Evolutionary conservation across 2,113 vertebrate species (phyloP).

Genomic region (Machaerirhynchus nigripectus): DNA sequence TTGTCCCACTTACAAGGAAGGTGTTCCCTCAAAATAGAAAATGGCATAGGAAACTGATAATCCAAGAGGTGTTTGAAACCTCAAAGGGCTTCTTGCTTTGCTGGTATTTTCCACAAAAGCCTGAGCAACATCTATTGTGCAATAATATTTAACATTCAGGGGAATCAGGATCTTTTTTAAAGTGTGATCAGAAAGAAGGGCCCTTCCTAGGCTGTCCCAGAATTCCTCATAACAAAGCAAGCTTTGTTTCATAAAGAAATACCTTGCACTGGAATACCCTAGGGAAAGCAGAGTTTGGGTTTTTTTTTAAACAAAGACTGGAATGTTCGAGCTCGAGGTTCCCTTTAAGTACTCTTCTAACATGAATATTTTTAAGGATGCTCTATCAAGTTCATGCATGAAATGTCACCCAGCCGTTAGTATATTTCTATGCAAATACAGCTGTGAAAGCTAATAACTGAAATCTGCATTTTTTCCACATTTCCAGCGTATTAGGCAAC

Average conservation of each 20-base stretch:
- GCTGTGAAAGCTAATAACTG: conserved; percentile 49
- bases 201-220: background rate
- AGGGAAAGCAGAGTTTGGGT: background rate
- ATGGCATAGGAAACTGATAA: background rate
- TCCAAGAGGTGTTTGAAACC: background rate
- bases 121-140: background rate
- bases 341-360: conserved; percentile 34
- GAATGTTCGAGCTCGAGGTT: background rate
- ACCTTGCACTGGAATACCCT: background rate
- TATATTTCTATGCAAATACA: conserved; percentile 65
- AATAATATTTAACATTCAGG: conserved; percentile 34
- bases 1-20: background rate
- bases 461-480: conserved; percentile 63
- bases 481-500: conserved; percentile 16
- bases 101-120: conserved; percentile 2
- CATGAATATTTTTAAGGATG: conserved; percentile 45
- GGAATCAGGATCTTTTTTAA: background rate
- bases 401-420: conserved; percentile 42
- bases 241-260: conserved; percentile 38
- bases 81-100: background rate
- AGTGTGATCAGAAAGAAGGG: conserved; percentile 11
- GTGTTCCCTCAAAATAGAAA: background rate
- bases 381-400: conserved; percentile 28
- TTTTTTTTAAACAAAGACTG: background rate
- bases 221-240: conserved; percentile 22